Evolutionary conservation across 2,113 vertebrate genomes (phyloP).

Genomic region (Polyodon spathula): DNA sequence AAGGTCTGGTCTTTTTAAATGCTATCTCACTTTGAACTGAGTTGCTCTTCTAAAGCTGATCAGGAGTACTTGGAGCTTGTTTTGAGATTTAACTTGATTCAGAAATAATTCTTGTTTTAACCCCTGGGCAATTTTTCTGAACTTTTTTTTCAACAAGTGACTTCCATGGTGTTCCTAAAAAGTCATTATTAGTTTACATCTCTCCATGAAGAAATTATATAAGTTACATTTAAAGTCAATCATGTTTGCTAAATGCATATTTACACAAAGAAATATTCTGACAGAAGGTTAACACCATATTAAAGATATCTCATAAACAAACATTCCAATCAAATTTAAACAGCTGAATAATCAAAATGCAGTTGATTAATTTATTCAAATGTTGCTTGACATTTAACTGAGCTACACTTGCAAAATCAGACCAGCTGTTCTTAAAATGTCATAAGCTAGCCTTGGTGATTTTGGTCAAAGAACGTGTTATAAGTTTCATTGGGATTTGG

Average conservation of each 20-base stretch:
- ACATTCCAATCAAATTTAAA: slow-evolving; percentile 18
- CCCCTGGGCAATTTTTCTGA: too few species aligned
- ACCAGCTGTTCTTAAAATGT: slow-evolving; percentile 40
- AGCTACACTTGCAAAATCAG: slow-evolving; percentile 22
- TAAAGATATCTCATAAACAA: slow-evolving; percentile 25
- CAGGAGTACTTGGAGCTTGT: slow-evolving; percentile 62
- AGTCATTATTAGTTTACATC: background rate
- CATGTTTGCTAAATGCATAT: slow-evolving; percentile 7
- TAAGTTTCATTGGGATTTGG: slow-evolving; percentile 42
- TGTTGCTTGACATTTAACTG: slow-evolving; percentile 45
- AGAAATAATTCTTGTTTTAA: slow-evolving; percentile 49
- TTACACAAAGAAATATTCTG: background rate
- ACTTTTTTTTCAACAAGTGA: background rate
- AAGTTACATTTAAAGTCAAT: background rate
- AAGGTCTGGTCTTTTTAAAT: slow-evolving; percentile 35
- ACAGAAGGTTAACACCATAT: slow-evolving; percentile 10
- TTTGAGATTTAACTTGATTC: slow-evolving; percentile 70
- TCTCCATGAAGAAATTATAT: background rate
- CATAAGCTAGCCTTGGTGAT: slow-evolving; percentile 32
- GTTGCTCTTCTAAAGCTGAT: slow-evolving; percentile 58
- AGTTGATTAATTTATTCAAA: slow-evolving; percentile 46
- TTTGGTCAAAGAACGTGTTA: slow-evolving; percentile 31
- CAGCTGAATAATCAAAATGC: slow-evolving; percentile 23
- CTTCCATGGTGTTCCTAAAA: background rate
- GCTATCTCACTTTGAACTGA: slow-evolving; percentile 46